Conservation (phyloP, 2,797 vertebrate genomes). For the Thamnophis elegans region DNA sequence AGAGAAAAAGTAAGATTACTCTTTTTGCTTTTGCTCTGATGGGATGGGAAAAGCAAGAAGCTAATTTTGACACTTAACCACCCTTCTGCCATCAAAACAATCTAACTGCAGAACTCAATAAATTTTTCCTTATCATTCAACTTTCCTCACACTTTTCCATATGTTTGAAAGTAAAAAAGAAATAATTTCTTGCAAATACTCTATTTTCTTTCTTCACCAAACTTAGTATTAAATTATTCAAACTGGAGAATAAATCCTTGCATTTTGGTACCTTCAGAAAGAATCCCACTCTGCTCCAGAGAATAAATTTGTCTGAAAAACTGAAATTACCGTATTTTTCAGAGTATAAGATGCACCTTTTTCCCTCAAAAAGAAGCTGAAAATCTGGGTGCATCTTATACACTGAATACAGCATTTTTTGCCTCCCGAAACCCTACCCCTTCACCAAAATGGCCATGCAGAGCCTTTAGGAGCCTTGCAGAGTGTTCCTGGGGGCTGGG, state of each 20-base stretch:
- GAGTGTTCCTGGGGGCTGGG: too few species aligned
- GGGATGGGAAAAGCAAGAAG: background rate
- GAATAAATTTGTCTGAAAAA: background rate
- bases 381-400: too few species aligned
- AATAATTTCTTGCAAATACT: background rate
- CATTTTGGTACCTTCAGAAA: background rate
- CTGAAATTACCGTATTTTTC: background rate
- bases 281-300: background rate
- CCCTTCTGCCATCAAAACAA: background rate
- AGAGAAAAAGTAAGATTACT: background rate
- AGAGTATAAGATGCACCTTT: too few species aligned
- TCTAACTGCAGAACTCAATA: background rate
- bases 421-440: too few species aligned
- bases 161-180: background rate
- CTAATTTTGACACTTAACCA: background rate
- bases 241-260: background rate
- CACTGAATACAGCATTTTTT: too few species aligned
- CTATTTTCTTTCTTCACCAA: background rate
- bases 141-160: background rate
- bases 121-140: background rate
- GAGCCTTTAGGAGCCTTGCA: too few species aligned
- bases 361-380: too few species aligned
- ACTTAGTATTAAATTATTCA: background rate
- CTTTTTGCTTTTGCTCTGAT: background rate
- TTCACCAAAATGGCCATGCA: too few species aligned